Evolutionary conservation across 2,113 vertebrate genomes (phyloP).

Genomic region (Noturus placidus): DNA sequence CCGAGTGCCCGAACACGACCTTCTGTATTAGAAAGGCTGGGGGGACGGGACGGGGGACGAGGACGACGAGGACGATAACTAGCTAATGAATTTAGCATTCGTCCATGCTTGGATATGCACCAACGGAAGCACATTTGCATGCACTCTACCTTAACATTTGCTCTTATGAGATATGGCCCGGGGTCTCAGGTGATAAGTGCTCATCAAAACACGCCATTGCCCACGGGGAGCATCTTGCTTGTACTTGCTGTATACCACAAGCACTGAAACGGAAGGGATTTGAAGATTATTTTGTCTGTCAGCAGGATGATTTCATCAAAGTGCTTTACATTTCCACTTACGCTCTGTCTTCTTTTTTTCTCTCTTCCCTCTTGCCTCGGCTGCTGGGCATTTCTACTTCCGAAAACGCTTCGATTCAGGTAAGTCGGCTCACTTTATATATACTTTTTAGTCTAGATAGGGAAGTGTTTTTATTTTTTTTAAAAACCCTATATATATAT

Average conservation of each 20-base stretch:
- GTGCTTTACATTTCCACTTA: conserved; percentile 20
- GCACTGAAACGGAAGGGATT: conserved; percentile 4
- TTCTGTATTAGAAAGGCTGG: neutral
- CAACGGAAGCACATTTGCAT: neutral
- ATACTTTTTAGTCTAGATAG: neutral
- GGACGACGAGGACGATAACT: too few species aligned
- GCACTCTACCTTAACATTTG: neutral
- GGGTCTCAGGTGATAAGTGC: neutral
- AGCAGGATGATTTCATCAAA: neutral
- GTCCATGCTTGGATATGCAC: neutral
- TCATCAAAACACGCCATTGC: neutral
- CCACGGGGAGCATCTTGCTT: neutral
- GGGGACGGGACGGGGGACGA: too few species aligned
- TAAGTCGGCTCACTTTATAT: neutral
- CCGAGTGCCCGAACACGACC: neutral
- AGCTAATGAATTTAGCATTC: neutral
- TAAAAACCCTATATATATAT: too few species aligned
- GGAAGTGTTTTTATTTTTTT: too few species aligned
- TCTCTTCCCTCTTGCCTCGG: conserved; percentile 3
- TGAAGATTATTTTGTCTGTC: conserved; percentile 22
- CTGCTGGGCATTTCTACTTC: neutral
- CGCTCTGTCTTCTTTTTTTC: neutral
- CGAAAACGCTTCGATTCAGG: conserved; percentile 4
- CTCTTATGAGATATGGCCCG: neutral
- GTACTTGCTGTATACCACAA: neutral